phyloP scores from a whole-genome alignment of 2,888 invertebrate genomes.

The Megamerina dolium region DNA sequence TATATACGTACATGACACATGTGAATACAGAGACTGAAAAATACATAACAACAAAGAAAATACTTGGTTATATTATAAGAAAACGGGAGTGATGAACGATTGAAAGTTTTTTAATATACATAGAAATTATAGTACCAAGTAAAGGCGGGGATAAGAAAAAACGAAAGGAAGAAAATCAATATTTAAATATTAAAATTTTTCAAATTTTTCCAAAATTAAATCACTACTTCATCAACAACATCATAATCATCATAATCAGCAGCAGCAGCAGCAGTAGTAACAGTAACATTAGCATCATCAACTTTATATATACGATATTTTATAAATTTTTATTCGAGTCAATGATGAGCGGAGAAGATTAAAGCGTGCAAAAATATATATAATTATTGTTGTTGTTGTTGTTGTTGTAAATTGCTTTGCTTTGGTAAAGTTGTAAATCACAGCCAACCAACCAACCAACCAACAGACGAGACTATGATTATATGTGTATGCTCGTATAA shows the following conservation, averaged over 20 bases:
- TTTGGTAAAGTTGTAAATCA: conserved; percentile 26
- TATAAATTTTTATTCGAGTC: not conserved
- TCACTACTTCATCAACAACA: not conserved
- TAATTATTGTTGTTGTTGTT: conserved; percentile 11
- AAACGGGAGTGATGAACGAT: too few species aligned
- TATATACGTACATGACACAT: too few species aligned
- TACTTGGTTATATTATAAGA: too few species aligned
- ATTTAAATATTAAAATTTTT: too few species aligned
- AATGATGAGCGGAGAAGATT: not conserved
- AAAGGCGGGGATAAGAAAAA: too few species aligned
- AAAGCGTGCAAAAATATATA: not conserved
- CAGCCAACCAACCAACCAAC: conserved; percentile 19
- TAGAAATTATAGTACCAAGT: too few species aligned
- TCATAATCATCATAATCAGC: conserved; percentile 7
- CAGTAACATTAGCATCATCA: conserved; percentile 11
- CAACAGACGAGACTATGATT: too few species aligned
- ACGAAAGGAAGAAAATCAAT: too few species aligned
- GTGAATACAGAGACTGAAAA: too few species aligned
- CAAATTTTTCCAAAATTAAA: conserved; percentile 6
- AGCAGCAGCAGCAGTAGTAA: conserved; percentile 21
- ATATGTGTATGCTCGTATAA: too few species aligned
- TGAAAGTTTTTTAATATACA: too few species aligned
- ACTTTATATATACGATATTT: not conserved
- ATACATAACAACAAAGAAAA: too few species aligned
- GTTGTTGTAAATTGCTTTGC: conserved; percentile 24